Evolutionary conservation across 2,888 invertebrate species (phyloP), one percentile per base, ranked within the genome.

Genomic region (Ramazzottius varieornatus): DNA sequence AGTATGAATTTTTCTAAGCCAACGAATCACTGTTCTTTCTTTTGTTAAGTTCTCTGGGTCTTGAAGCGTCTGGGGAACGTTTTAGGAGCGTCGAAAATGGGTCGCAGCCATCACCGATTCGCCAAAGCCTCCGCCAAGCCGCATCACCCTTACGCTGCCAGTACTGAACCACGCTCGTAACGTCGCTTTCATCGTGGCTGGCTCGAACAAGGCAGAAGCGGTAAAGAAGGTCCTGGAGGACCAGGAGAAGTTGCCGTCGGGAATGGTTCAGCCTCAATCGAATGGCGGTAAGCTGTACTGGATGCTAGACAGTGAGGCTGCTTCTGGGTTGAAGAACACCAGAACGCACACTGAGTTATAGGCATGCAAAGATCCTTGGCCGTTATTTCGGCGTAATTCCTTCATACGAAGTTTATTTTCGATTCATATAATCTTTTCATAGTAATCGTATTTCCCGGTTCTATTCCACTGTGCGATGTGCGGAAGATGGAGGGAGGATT

Each of bases 111-210:
- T 98, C 67, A 82, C 81, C 0, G 88, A 98, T 78, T 93, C 94
- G 0, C 98, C 98, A 0, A 99, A 98, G 75, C 93, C 93, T 29
- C 98, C 98, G 0, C 84, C 89, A 0, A 79, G 81, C 63, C 81
- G 98, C 67, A 83, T 98, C 8, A 98, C 96, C 0, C 79, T 98
- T 71, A 94, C 96, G 0, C 84, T 86, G 69, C 88, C 89, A 0
- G 83, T 90, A 16, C 82, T 98, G 40, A 93, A 93, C 74, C 85
- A 84, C 73, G 86, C 93, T 0, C 82, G 81, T 69, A 81, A 82
- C 72, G 86, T 87, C 71, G 82, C 89, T 66, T 93, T 94, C 78
- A 85, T 88, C 32, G 82, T 85, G 46, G 82, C 84, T 66, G 96
- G 96, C 0, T 82, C 81, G 20, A 82, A 83, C 24, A 96, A 98